Evolutionary conservation across 2,888 invertebrate genomes (phyloP).

Genomic region (Coleophora deauratella): DNA sequence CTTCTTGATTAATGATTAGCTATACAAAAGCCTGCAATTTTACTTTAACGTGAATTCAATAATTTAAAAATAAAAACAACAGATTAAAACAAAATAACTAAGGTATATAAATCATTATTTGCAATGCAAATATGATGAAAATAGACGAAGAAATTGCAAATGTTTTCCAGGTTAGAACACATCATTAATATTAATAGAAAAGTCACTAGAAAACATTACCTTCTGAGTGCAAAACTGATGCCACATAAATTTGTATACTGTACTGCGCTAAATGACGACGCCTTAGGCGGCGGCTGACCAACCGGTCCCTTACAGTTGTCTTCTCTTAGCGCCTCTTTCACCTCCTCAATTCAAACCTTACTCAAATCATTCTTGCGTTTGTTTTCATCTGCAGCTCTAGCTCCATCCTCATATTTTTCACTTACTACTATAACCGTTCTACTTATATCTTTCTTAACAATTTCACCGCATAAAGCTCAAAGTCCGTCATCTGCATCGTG

Average conservation of each 20-base stretch:
- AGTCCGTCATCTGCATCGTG: slow-evolving; percentile 19
- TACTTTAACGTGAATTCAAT: too few relatives aligned
- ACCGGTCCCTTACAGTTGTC: slow-evolving; percentile 33
- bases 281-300: slow-evolving; percentile 30
- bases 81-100: too few relatives aligned
- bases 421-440: slow-evolving; percentile 21
- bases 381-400: slow-evolving; percentile 10
- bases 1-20: too few relatives aligned
- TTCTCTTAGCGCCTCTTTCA: slow-evolving; percentile 18
- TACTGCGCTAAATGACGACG: slow-evolving; percentile 38
- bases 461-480: slow-evolving; percentile 34
- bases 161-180: slow-evolving; percentile 13
- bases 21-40: too few relatives aligned
- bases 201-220: slow-evolving; percentile 39
- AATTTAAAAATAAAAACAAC: too few relatives aligned
- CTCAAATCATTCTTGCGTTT: slow-evolving; percentile 15
- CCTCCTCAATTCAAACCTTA: slow-evolving; percentile 23
- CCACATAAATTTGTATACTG: slow-evolving; percentile 40
- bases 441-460: slow-evolving; percentile 27
- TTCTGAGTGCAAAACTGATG: slow-evolving; percentile 35
- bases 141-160: too few relatives aligned
- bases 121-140: too few relatives aligned
- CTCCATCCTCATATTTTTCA: slow-evolving; percentile 25
- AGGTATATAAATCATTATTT: too few relatives aligned
- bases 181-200: slow-evolving; percentile 30